Evolutionary conservation across 2,888 invertebrate genomes (phyloP), one percentile per base, ranked within the genome.

Genomic region (Hirudinaria manillensis): DNA sequence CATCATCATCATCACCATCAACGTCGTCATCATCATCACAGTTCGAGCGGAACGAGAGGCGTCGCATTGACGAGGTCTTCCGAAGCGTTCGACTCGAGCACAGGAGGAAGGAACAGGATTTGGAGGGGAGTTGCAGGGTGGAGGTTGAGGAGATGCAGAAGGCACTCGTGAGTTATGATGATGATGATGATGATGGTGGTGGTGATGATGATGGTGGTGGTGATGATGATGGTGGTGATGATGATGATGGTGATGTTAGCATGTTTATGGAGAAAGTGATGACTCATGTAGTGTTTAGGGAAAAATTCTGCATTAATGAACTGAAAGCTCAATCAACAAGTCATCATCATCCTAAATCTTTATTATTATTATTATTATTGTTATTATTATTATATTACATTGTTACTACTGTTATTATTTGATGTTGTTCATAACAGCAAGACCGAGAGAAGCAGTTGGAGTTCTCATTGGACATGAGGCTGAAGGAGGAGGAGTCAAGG

Each of bases 11-110:
- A 7, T 32, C 67, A 34, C 21, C 34, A 1, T 36, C 24, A 34
- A 45, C 70, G 19, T 36, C 38, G 36, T 27, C 27, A n/a, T 27
- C 36, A 70, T n/a, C 24, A 34, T 38, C 27, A 61, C 13, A 61
- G 61, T 61, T 61, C n/a, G 61, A 61, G 24, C 61, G 61, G 1
- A 61, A 61, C 24, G 61, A 61, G 61, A 61, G 61, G 24, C 61
- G 61, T 4, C 2, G 61, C 21, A 61, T 61, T 6, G 61, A 61
- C 24, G 61, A 61, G 29, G 10, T n/a, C 24, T 61, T 61, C 29
- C 7, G 61, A 24, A n/a, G 29, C 1, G 2, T 27, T 2, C 29
- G 34, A n/a, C 32, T 51, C 7, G 71, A 27, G 7, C 29, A 72
- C 27, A 73, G 61, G 19, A 32, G 55, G 24, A 27, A 51, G 61